A percentile compares a stretch with the other conserved stretches of the same genome.
Conservation (phyloP, 2,113 vertebrate species). For the Chelonoidis abingdonii region DNA sequence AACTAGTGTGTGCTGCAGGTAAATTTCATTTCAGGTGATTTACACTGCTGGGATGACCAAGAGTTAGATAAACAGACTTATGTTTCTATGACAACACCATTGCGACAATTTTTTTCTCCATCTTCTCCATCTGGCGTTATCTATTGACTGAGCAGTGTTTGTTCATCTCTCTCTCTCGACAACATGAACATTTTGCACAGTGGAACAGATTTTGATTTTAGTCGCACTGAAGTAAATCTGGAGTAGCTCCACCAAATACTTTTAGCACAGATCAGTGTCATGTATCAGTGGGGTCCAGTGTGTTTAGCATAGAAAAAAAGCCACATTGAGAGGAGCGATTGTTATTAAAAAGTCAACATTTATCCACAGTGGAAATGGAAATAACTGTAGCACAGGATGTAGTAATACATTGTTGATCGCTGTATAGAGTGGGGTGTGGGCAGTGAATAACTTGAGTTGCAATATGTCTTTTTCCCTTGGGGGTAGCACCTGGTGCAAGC, state of each 20-base stretch:
- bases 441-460: neutral
- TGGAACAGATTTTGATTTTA: rapidly evolving
- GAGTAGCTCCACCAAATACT: neutral
- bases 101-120: slow-evolving; percentile 48
- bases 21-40: slow-evolving; percentile 57
- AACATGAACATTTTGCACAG: neutral
- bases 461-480: neutral
- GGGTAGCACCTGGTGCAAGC: neutral
- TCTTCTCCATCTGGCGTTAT: slow-evolving; percentile 65
- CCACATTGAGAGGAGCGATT: neutral
- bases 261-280: neutral
- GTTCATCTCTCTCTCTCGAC: slow-evolving; percentile 20
- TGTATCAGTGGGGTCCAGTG: neutral
- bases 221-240: rapidly evolving
- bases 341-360: neutral
- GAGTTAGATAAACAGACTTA: slow-evolving; percentile 62
- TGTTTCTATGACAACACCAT: slow-evolving; percentile 63
- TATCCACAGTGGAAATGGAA: neutral
- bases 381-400: neutral
- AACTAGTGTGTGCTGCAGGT: neutral
- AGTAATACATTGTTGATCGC: neutral
- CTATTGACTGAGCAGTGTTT: slow-evolving; percentile 50
- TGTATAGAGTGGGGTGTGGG: neutral
- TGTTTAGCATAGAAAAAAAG: neutral
- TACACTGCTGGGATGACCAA: neutral